Base-by-base conservation (phyloP, 2,888 invertebrate genomes). In the Mesorhabditis belari region DNA sequence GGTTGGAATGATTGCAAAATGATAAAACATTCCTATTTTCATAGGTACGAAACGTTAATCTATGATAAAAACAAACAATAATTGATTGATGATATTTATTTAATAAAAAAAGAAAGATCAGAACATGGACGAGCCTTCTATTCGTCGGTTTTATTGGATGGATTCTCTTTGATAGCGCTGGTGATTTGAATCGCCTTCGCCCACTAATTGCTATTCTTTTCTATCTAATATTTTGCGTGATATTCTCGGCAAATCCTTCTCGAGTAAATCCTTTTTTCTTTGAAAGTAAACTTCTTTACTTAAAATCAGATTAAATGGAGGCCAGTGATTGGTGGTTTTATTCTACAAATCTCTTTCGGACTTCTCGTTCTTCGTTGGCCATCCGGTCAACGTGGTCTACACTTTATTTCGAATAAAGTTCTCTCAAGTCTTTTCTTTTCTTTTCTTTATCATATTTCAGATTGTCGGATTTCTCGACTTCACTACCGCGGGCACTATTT, bases 271-370 rank as follows among this genome's bases (percentile, higher is more conserved):
- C n/a, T n/a, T n/a, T n/a, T n/a, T n/a, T n/a, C n/a, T 23, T 23
- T 35, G 29, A 23, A 12, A 19, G 27, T 9, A n/a, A n/a, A n/a
- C n/a, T n/a, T n/a, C n/a, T n/a, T n/a, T n/a, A n/a, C 9, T n/a
- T 51, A 21, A n/a, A 50, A 62, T 57, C 50, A 83, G 83, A 78
- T 83, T 1, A 77, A 77, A 19, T 81, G 92, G 92, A 85, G 88
- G 4, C 88, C 88, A 0, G 89, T 94, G 0, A 76, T 88, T 19
- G 87, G 88, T 75, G 94, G 93, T 0, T 82, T 92, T 24, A 83
- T 87, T 0, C 83, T 92, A 2, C 94, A 95, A 84, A 90, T 93
- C 76, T 62, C 87, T 4, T 9, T 35, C 2, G 44, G 44, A 2
- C 12, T 35, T 35, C 12, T 35, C n/a, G 44, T 35, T 1, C n/a